Percentiles rank a stretch among this genome's conserved stretches.
phyloP scores from a whole-genome alignment of 2,797 vertebrate genomes.

The Lutjanus argentimaculatus region DNA sequence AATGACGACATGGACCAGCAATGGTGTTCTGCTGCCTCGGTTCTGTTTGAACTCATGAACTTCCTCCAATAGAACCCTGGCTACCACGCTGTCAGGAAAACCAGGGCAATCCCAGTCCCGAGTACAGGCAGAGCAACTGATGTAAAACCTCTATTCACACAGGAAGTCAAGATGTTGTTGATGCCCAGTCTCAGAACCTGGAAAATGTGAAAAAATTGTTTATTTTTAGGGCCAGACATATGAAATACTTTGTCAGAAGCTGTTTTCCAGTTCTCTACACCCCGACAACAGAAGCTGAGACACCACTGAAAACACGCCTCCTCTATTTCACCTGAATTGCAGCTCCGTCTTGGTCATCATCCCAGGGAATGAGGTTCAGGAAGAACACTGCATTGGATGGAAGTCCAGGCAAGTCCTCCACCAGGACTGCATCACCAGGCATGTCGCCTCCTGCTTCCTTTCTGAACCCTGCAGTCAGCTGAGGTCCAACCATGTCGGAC shows the following conservation, averaged over 20 bases:
- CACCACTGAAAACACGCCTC: slow-evolving; percentile 17
- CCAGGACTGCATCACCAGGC: slow-evolving; percentile 49
- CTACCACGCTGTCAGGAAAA: slow-evolving; percentile 55
- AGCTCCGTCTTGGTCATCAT: slow-evolving; percentile 39
- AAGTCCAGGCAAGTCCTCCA: slow-evolving; percentile 41
- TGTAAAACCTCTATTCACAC: slow-evolving; percentile 54
- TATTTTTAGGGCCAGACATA: not conserved
- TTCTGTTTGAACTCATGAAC: slow-evolving; percentile 43
- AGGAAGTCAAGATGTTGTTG: slow-evolving; percentile 50
- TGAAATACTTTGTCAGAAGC: not conserved
- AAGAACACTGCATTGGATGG: slow-evolving; percentile 56
- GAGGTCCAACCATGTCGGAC: not conserved
- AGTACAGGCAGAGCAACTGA: slow-evolving; percentile 75
- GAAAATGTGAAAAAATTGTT: not conserved
- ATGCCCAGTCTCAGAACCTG: slow-evolving; percentile 70
- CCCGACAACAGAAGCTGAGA: not conserved
- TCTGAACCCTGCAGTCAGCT: slow-evolving; percentile 31
- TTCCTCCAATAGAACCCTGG: slow-evolving; percentile 58
- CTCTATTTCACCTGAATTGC: slow-evolving; percentile 54
- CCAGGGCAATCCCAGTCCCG: slow-evolving; percentile 64
- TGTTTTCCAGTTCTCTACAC: not conserved
- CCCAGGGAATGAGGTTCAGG: slow-evolving; percentile 59
- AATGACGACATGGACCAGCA: slow-evolving; percentile 59
- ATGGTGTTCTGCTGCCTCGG: slow-evolving; percentile 13
- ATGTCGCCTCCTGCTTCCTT: not conserved